phyloP scores from a whole-genome alignment of 2,888 invertebrate species.

The Gortyna flavago region DNA sequence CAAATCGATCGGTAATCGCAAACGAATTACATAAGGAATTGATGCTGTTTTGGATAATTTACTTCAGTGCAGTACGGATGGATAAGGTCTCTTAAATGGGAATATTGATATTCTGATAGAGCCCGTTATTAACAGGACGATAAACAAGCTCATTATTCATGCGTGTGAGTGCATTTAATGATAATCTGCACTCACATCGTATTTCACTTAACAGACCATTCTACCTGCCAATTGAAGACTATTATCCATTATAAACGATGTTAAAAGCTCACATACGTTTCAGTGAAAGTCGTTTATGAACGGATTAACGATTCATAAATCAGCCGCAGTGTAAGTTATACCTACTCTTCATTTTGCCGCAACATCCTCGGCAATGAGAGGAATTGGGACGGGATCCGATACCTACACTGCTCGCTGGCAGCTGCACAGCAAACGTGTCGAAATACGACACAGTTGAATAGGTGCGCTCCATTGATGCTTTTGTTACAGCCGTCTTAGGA shows the following conservation, averaged over 20 bases:
- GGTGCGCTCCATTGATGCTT: constrained; percentile 40
- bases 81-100: background rate
- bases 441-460: constrained; percentile 43
- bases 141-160: constrained; percentile 36
- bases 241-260: constrained; percentile 79
- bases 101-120: constrained; percentile 28
- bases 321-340: constrained; percentile 70
- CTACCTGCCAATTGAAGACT: constrained; percentile 74
- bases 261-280: constrained; percentile 74
- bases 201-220: constrained; percentile 70
- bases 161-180: constrained; percentile 53
- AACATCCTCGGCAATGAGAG: constrained; percentile 64
- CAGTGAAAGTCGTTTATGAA: constrained; percentile 76
- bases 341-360: constrained; percentile 65
- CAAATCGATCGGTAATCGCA: constrained; percentile 34
- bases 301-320: constrained; percentile 80
- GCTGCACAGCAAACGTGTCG: constrained; percentile 30
- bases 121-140: constrained; percentile 21
- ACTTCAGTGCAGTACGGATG: background rate
- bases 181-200: constrained; percentile 58
- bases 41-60: constrained; percentile 13
- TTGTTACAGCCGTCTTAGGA: constrained; percentile 31
- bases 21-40: constrained; percentile 32
- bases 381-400: constrained; percentile 61
- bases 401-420: constrained; percentile 32